A percentile compares a stretch with the other conserved stretches of the same genome.
These are phyloP conservation scores for Corvus hawaiiensis DNA, from an alignment of 2,113 vertebrate species.

Conservation along the genomic window DNA sequence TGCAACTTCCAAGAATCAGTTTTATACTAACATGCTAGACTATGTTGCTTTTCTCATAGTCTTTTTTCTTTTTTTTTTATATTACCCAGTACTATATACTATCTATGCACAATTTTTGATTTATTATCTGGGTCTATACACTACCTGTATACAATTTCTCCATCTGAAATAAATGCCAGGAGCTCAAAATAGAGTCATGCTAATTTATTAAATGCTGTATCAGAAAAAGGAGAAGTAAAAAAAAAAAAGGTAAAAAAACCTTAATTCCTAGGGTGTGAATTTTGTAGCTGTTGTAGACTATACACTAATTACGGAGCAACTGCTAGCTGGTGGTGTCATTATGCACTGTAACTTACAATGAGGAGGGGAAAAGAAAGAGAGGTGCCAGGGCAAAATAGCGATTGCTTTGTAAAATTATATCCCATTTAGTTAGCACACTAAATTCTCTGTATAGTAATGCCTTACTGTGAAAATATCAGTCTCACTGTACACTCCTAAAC, in stretches of 20 bases:
- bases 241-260: background rate
- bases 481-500: background rate
- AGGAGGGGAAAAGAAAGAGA: background rate
- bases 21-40: background rate
- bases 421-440: background rate
- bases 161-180: background rate
- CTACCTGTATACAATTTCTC: background rate
- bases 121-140: background rate
- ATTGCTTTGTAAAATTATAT: background rate
- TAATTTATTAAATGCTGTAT: background rate
- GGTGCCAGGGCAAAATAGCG: background rate
- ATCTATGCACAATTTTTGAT: background rate
- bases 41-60: background rate
- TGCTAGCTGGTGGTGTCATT: background rate
- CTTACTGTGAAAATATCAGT: background rate
- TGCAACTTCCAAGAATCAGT: background rate
- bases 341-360: background rate
- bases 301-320: background rate
- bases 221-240: background rate
- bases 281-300: background rate
- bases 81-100: background rate
- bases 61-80: accelerated
- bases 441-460: background rate
- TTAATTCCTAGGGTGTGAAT: background rate
- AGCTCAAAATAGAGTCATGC: background rate